Percentiles rank a stretch among this genome's conserved stretches.
These are phyloP conservation scores for Oncorhynchus keta DNA, from an alignment of 2,113 vertebrate species.

Conservation along the genomic window DNA sequence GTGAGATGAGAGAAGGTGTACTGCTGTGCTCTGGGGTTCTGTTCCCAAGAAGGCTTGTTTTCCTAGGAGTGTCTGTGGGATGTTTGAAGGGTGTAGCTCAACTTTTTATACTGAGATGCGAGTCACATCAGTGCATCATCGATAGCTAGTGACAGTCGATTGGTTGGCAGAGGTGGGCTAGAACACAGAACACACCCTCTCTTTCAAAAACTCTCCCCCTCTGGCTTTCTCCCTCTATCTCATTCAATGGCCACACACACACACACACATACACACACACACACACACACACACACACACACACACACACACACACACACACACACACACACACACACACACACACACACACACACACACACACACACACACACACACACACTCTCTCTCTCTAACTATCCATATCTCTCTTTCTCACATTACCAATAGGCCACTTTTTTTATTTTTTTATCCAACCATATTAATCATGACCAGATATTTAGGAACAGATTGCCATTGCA, in stretches of 20 bases:
- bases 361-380: not conserved
- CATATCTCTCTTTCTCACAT: too few relatives aligned
- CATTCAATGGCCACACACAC: not conserved
- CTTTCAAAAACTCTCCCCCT: conserved; percentile 16
- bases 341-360: not conserved
- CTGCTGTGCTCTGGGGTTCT: not conserved
- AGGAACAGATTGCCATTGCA: too few relatives aligned
- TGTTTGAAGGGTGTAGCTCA: conserved; percentile 21
- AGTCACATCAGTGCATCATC: conserved; percentile 31
- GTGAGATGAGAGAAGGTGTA: not conserved
- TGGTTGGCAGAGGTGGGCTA: conserved; percentile 20
- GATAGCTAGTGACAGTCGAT: conserved; percentile 23
- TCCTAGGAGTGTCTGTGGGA: not conserved
- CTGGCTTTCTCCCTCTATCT: not conserved
- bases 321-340: conserved; percentile 16
- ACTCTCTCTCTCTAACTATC: not conserved
- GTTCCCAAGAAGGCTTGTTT: not conserved
- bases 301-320: too few relatives aligned
- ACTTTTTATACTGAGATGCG: conserved; percentile 57
- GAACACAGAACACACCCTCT: conserved; percentile 46
- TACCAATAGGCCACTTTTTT: too few relatives aligned
- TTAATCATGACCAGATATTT: too few relatives aligned
- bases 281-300: too few relatives aligned
- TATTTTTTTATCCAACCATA: too few relatives aligned
- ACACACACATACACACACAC: conserved; percentile 16